Conservation (phyloP, 2,113 vertebrate genomes). For the Gymnocephalus cernua region DNA sequence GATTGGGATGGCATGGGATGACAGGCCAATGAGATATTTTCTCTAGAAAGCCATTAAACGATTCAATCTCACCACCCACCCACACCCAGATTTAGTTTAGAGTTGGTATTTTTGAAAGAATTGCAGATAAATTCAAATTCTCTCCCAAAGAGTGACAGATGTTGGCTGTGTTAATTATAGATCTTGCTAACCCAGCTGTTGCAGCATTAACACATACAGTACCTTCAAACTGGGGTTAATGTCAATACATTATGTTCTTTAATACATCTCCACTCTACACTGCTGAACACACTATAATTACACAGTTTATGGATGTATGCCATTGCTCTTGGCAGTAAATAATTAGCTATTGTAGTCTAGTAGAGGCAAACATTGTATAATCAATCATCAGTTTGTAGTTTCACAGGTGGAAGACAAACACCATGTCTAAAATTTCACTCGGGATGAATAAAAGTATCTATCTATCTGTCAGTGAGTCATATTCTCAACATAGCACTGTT, state of each 20-base stretch:
- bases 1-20: neutral
- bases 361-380: slow-evolving; percentile 4
- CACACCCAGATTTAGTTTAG: neutral
- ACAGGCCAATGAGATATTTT: slow-evolving; percentile 21
- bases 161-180: neutral
- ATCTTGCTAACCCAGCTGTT: slow-evolving; percentile 13
- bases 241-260: slow-evolving; percentile 5
- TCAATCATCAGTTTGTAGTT: slow-evolving; percentile 30
- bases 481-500: neutral
- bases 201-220: neutral
- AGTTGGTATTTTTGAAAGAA: neutral
- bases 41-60: slow-evolving; percentile 16
- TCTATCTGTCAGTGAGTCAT: slow-evolving; percentile 21
- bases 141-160: slow-evolving; percentile 7
- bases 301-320: slow-evolving; percentile 17
- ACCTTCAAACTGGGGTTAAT: slow-evolving; percentile 18
- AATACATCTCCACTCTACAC: neutral
- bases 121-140: neutral
- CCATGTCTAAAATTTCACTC: too few relatives aligned
- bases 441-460: too few relatives aligned
- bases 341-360: neutral
- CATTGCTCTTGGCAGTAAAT: neutral
- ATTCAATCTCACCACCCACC: neutral
- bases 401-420: slow-evolving; percentile 1
- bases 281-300: slow-evolving; percentile 4